These are phyloP conservation scores for Ochlodes sylvanus DNA, from an alignment of 2,888 invertebrate species.

Conservation along the genomic window DNA sequence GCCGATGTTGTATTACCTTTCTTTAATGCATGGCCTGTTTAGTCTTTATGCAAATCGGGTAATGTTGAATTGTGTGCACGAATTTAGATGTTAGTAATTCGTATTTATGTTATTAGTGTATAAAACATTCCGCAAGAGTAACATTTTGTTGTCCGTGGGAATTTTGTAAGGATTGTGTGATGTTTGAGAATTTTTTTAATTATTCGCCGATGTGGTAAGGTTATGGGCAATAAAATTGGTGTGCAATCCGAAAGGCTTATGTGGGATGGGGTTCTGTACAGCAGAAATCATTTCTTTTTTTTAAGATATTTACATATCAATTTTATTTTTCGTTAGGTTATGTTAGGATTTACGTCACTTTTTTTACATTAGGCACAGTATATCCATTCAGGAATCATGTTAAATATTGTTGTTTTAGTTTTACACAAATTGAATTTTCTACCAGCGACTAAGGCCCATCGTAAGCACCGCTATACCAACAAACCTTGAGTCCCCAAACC, in stretches of 20 bases:
- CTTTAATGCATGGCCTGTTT: slow-evolving; percentile 36
- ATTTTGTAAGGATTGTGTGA: background rate
- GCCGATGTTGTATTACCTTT: slow-evolving; percentile 28
- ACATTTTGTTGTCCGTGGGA: slow-evolving; percentile 17
- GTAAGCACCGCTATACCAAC: no score
- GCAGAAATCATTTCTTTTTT: no score
- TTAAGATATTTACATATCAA: no score
- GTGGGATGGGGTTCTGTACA: background rate
- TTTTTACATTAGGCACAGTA: no score
- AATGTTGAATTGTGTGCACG: slow-evolving; percentile 32
- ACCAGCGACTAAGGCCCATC: no score
- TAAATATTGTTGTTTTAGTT: no score
- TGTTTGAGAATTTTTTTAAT: slow-evolving; percentile 6
- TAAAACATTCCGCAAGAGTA: slow-evolving; percentile 10
- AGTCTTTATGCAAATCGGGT: slow-evolving; percentile 31
- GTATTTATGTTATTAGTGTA: slow-evolving; percentile 20
- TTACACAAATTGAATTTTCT: no score
- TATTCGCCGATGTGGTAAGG: background rate
- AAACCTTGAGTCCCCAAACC: background rate
- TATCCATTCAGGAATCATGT: no score
- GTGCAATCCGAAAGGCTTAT: background rate
- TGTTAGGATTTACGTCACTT: no score
- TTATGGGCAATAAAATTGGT: background rate
- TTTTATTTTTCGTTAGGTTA: no score
- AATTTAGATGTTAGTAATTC: slow-evolving; percentile 25